Percentiles rank a stretch among this genome's conserved stretches.
Evolutionary conservation across 2,113 vertebrate genomes (phyloP).

Genomic region (Lamprotornis superbus): DNA sequence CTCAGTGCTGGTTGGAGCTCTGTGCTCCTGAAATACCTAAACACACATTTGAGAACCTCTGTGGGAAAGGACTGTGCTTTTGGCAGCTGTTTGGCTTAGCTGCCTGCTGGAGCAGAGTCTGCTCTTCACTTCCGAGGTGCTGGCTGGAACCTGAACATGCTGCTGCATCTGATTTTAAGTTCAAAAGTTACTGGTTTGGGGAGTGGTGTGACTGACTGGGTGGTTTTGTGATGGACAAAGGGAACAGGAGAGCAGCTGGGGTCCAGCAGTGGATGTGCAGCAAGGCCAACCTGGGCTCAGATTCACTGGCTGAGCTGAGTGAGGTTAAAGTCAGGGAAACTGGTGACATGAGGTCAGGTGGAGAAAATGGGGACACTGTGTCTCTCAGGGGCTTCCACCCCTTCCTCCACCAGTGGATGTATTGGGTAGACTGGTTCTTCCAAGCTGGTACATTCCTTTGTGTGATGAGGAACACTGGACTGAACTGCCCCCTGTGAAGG

Average conservation of each 20-base stretch:
- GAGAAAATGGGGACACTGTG: background rate
- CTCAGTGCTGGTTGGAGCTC: background rate
- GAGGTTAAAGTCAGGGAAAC: background rate
- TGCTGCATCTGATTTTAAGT: background rate
- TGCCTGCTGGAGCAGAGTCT: background rate
- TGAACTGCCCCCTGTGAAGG: background rate
- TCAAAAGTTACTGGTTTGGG: background rate
- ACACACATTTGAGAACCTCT: accelerated
- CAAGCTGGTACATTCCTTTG: background rate
- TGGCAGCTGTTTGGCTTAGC: background rate
- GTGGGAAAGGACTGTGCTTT: background rate
- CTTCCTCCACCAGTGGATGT: background rate
- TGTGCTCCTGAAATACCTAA: background rate
- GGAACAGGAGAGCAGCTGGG: background rate
- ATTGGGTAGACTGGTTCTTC: background rate
- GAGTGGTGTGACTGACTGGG: background rate
- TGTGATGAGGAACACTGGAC: background rate
- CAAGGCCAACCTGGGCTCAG: background rate
- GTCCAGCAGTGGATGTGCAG: background rate
- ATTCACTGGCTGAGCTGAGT: background rate
- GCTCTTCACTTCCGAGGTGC: accelerated
- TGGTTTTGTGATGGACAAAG: background rate
- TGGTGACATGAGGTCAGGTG: background rate
- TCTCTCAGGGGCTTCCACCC: background rate
- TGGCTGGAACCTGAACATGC: background rate